Evolutionary conservation across 2,888 invertebrate genomes (phyloP).

Genomic region (Unio delphinus): DNA sequence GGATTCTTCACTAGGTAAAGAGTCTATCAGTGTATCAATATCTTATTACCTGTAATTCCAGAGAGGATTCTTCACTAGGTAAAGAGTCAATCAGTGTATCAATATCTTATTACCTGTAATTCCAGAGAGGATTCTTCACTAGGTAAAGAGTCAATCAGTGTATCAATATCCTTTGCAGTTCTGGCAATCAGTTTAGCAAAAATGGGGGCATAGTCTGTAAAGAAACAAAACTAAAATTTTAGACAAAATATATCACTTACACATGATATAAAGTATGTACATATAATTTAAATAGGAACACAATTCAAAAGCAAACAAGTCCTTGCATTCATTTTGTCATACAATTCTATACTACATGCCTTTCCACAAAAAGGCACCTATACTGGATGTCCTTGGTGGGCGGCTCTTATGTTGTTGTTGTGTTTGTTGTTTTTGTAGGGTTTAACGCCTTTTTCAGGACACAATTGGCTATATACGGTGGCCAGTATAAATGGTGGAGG

Average conservation of each 20-base stretch:
- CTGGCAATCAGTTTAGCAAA: slow-evolving; percentile 96
- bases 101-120: slow-evolving; percentile 82
- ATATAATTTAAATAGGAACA: background rate
- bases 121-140: slow-evolving; percentile 91
- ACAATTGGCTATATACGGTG: too few relatives aligned
- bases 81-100: slow-evolving; percentile 95
- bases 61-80: slow-evolving; percentile 93
- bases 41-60: slow-evolving; percentile 86
- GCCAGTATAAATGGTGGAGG: too few relatives aligned
- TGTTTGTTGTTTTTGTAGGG: too few relatives aligned
- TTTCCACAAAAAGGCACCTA: background rate
- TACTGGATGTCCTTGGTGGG: too few relatives aligned
- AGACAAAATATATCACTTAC: background rate
- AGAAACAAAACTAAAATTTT: slow-evolving; percentile 2
- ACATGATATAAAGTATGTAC: background rate
- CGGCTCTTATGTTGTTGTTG: too few relatives aligned
- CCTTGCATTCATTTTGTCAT: background rate
- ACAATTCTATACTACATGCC: background rate
- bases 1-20: slow-evolving; percentile 94
- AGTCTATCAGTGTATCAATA: slow-evolving; percentile 94
- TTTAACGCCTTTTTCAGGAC: too few relatives aligned
- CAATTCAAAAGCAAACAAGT: background rate
- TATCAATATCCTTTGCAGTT: slow-evolving; percentile 98
- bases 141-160: slow-evolving; percentile 93
- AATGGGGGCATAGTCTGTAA: slow-evolving; percentile 84